Evolutionary conservation across 35 echinoderm and acorn worm genomes (phyloP).

Genomic region (Heliocidaris erythrogramma): DNA sequence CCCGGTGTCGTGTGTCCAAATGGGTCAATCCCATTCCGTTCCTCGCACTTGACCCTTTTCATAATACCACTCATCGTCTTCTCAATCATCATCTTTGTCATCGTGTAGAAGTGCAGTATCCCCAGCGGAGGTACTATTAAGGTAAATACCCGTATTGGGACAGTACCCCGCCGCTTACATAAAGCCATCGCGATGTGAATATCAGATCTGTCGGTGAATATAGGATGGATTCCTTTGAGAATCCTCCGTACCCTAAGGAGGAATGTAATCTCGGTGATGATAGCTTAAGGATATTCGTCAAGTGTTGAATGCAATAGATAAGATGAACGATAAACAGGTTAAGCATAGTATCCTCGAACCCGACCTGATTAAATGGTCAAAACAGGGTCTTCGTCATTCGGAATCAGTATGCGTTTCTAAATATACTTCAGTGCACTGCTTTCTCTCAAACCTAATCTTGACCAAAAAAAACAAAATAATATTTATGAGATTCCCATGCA

Average conservation of each 20-base stretch:
- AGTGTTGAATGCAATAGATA: neutral
- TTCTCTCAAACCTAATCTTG: no score
- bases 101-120: neutral
- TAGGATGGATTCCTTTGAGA: neutral
- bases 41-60: neutral
- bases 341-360: neutral
- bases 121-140: neutral
- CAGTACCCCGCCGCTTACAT: no score
- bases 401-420: neutral
- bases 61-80: neutral
- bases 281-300: neutral
- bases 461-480: no score
- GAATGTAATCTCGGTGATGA: neutral
- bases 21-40: neutral
- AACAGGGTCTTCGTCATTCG: neutral
- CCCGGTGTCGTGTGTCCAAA: neutral
- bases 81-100: neutral
- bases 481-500: no score
- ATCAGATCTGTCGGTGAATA: neutral
- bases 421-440: no score
- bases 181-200: neutral
- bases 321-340: neutral
- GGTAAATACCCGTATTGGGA: neutral
- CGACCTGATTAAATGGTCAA: neutral
- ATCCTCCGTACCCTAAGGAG: neutral